These are phyloP conservation scores for Anarhynchus alexandrinus DNA, from an alignment of 2,113 vertebrate species.

Conservation along the genomic window DNA sequence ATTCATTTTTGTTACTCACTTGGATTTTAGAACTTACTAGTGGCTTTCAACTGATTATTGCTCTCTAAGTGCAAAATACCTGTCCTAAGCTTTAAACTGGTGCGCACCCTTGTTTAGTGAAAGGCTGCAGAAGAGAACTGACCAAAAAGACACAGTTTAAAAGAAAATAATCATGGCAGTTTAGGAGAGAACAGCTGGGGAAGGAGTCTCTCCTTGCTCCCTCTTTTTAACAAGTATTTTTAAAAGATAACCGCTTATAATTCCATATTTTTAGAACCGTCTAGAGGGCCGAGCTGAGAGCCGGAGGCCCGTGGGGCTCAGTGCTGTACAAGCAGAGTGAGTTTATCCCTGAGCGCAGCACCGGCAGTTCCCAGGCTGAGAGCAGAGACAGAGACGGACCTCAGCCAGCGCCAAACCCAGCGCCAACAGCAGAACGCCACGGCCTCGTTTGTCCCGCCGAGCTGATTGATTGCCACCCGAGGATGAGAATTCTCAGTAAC, in stretches of 20 bases:
- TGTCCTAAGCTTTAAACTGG: neutral
- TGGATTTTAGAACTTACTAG: neutral
- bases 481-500: neutral
- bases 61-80: neutral
- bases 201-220: neutral
- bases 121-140: neutral
- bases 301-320: neutral
- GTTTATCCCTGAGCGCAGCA: neutral
- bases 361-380: neutral
- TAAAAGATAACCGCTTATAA: neutral
- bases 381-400: neutral
- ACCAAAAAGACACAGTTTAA: neutral
- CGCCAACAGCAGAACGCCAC: fast-evolving
- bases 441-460: neutral
- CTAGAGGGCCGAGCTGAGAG: neutral
- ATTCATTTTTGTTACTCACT: neutral
- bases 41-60: neutral
- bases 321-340: neutral
- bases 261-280: neutral
- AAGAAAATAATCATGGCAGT: neutral
- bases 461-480: neutral
- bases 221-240: neutral
- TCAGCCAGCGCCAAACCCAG: neutral
- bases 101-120: neutral
- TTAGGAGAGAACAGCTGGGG: neutral